phyloP scores from a whole-genome alignment of 2,888 invertebrate genomes.

The Helicoverpa assulta region DNA sequence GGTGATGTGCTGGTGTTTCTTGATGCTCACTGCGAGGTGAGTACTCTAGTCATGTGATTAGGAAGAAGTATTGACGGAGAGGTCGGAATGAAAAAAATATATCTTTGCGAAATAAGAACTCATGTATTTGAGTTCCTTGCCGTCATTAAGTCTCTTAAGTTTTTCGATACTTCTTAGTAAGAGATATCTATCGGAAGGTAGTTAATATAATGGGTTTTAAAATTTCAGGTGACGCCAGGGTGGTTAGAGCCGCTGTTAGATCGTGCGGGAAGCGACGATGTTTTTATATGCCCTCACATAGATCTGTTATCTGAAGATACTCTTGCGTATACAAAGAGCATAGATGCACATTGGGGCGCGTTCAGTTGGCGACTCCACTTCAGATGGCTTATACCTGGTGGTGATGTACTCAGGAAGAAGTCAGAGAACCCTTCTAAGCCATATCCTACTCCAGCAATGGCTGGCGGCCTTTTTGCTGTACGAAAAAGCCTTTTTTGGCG shows the following conservation, averaged over 20 bases:
- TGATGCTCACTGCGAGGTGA: constrained; percentile 98
- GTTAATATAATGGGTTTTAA: neutral
- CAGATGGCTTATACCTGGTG: constrained; percentile 94
- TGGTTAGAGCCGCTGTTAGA: constrained; percentile 91
- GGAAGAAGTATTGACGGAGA: neutral
- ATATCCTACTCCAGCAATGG: constrained; percentile 97
- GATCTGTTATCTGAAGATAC: constrained; percentile 97
- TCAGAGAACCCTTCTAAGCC: constrained; percentile 92
- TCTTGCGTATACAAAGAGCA: constrained; percentile 98
- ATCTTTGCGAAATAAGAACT: neutral
- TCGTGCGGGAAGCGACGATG: constrained; percentile 87
- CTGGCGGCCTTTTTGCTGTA: constrained; percentile 98
- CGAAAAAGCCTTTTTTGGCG: constrained; percentile 96
- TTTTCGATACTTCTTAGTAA: no score
- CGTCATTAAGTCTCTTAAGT: no score
- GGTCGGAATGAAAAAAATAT: no score
- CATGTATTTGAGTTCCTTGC: no score
- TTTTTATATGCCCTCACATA: constrained; percentile 87
- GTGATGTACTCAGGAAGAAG: constrained; percentile 91
- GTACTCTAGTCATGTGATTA: constrained; percentile 66
- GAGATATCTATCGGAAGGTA: no score
- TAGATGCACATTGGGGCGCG: constrained; percentile 99
- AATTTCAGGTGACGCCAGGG: constrained; percentile 89
- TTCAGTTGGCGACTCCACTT: constrained; percentile 99
- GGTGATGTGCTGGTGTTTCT: constrained; percentile 97